phyloP scores from a whole-genome alignment of 2,888 invertebrate genomes.

The Tupiocoris notatus region DNA sequence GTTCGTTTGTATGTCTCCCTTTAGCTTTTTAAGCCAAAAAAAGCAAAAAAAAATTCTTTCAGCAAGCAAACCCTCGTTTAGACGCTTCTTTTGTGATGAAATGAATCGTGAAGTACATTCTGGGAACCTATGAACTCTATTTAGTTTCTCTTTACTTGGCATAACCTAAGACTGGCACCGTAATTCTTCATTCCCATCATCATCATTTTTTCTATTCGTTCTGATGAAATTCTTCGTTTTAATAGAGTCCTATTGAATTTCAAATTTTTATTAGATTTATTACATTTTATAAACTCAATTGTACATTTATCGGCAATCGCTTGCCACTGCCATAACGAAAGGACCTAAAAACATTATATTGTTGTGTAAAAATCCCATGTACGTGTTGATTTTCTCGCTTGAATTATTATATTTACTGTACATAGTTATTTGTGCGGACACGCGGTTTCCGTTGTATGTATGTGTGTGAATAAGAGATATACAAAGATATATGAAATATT shows the following conservation, averaged over 20 bases:
- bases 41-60: no score
- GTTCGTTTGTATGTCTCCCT: constrained; percentile 15
- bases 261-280: constrained; percentile 33
- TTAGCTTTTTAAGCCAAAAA: constrained; percentile 34
- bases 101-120: no score
- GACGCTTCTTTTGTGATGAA: constrained; percentile 32
- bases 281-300: constrained; percentile 40
- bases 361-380: background rate
- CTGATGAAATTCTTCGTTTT: constrained; percentile 19
- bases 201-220: constrained; percentile 11
- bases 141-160: no score
- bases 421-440: constrained; percentile 18
- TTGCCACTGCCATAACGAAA: constrained; percentile 49
- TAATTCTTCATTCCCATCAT: constrained; percentile 46
- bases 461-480: background rate
- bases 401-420: constrained; percentile 4
- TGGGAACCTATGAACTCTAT: no score
- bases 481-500: background rate
- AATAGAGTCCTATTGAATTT: constrained; percentile 32
- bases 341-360: constrained; percentile 46
- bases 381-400: background rate
- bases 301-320: constrained; percentile 42
- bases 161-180: constrained; percentile 47
- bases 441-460: background rate
- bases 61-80: constrained; percentile 20